These are phyloP conservation scores for Corynorhinus townsendii DNA, from an alignment of 2,113 vertebrate genomes.

Conservation along the genomic window DNA sequence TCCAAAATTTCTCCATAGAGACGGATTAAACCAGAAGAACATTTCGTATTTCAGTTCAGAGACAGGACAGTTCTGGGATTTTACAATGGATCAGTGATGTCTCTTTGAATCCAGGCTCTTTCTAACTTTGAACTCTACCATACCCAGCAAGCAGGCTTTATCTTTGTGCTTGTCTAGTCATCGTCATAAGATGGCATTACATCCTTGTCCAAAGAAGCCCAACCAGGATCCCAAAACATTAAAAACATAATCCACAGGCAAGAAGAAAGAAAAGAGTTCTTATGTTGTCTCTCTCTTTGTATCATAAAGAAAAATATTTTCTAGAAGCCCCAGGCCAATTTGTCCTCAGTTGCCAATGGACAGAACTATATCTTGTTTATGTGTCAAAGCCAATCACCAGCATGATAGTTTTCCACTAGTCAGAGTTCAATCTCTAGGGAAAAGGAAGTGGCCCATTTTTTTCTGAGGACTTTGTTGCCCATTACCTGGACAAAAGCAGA, in stretches of 20 bases:
- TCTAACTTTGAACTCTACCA: background rate
- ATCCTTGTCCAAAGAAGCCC: background rate
- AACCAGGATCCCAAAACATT: background rate
- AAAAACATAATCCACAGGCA: background rate
- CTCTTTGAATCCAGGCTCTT: background rate
- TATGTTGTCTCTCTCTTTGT: background rate
- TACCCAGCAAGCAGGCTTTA: background rate
- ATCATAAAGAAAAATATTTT: background rate
- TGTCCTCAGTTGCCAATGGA: background rate
- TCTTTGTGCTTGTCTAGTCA: background rate
- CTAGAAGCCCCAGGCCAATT: background rate
- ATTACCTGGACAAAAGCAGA: background rate
- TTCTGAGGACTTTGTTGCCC: background rate
- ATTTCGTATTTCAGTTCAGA: background rate
- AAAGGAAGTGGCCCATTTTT: background rate
- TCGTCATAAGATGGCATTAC: background rate
- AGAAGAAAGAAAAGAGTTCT: background rate
- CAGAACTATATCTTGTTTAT: background rate
- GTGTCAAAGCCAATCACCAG: background rate
- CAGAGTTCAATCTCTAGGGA: background rate
- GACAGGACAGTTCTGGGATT: background rate
- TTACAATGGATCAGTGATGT: background rate
- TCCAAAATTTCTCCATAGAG: background rate
- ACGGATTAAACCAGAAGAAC: background rate
- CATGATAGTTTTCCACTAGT: background rate